Conservation (phyloP, 2,888 invertebrate genomes). For the Caenorhabditis sp. region DNA sequence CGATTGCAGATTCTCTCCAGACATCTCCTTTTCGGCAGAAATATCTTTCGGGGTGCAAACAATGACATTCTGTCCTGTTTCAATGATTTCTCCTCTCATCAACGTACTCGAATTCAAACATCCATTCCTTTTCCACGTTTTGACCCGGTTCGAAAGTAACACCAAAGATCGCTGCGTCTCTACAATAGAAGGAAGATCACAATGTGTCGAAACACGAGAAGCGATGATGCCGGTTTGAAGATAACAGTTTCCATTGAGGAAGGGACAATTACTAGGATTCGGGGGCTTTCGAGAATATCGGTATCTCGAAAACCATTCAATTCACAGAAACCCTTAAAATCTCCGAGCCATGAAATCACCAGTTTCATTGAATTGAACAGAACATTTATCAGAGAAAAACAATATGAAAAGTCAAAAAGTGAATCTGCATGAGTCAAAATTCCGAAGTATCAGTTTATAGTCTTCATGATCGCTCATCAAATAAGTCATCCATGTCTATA, state of each 20-base stretch:
- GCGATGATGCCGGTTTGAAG: slow-evolving; percentile 24
- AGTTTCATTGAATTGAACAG: no score
- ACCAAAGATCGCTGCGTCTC: slow-evolving; percentile 31
- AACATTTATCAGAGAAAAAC: no score
- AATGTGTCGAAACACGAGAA: slow-evolving; percentile 17
- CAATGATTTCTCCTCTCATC: slow-evolving; percentile 16
- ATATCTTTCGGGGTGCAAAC: neutral
- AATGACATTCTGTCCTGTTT: slow-evolving; percentile 3
- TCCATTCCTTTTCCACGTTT: slow-evolving; percentile 41
- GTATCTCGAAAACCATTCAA: no score
- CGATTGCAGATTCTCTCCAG: neutral
- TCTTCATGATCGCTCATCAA: no score
- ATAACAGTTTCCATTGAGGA: neutral
- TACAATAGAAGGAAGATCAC: slow-evolving; percentile 32
- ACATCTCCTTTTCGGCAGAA: neutral
- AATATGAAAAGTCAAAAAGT: no score
- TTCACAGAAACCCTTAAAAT: no score
- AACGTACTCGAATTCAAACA: slow-evolving; percentile 28
- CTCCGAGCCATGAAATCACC: no score
- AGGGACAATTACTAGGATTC: no score
- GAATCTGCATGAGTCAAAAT: no score
- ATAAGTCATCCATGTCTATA: no score
- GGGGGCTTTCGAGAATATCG: no score
- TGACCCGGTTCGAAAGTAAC: slow-evolving; percentile 16
- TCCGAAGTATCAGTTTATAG: no score